Base-by-base conservation (phyloP, 23 tunicate genomes). In the Ciona savignyi region DNA sequence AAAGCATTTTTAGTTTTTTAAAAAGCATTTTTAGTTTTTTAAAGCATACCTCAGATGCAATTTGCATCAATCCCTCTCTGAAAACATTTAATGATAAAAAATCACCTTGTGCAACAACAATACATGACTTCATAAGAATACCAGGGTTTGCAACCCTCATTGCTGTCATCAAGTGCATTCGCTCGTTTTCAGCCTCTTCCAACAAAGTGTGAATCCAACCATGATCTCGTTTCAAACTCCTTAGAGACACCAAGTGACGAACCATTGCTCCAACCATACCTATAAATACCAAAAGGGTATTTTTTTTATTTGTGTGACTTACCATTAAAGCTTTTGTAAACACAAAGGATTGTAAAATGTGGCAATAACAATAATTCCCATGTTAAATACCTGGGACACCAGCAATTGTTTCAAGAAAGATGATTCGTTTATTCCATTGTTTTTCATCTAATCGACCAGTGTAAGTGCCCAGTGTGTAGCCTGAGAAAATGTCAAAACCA, bases 191-290 rank as follows among this genome's bases (percentile, higher is more conserved):
- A 29, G 96, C 96, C 71, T 88, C 96, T 72, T 88, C 96, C 34
- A 88, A 67, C 42, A 88, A 32, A 2, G 96, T 88, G 80, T 88
- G 96, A 35, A 88, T 88, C 96, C 96, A 88, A 21, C 96, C 96
- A 21, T 88, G 96, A 63, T 88, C 96, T 56, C 96, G 65, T 67
- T 88, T 88, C 48, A 88, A 63, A 20, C 67, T 78, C 1, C 96
- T 71, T 30, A 88, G 48, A 3, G 96, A 88, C 21, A 77, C 78
- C 66, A 88, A 68, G 62, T 88, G 96, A 27, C 96, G 82, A 9
- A 88, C 96, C 96, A 88, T 88, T 2, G 96, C 96, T 1, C 96
- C 96, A 26, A 88, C 96, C 96, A 88, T 88, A 11, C 96, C 96
- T 87, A 34, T 62, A 22, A 62, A 61, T 9, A 73, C 69, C 22